Base-by-base conservation (phyloP, 2,113 vertebrate species). In the Takifugu bimaculatus region DNA sequence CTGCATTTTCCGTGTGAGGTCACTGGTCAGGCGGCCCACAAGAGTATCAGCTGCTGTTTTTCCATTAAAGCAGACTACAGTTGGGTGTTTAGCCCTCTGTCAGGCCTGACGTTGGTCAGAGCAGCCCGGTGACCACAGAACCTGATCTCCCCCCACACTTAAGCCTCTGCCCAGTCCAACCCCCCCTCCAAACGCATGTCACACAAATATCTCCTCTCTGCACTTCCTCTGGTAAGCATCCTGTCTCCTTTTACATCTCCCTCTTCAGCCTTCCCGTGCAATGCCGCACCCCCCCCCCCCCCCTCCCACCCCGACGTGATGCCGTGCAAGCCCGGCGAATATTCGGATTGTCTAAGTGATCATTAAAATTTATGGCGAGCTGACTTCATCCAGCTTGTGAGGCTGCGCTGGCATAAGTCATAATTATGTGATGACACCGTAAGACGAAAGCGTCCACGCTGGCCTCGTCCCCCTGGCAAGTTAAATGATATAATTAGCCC, bases 401-500 rank as follows among this genome's bases (percentile, higher is more conserved):
- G 78, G 80, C 83, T 63, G 61, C 55, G 32, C 70, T 70, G 84
- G 86, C 81, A 89, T 91, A 91, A 91, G 88, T 91, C 89, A 91
- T 89, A 85, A 90, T 91, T 88, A 90, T 84, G 69, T 72, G 80
- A 85, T 87, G 88, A 86, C 87, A 86, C 81, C 69, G 70, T 77
- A 78, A 83, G 84, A 83, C 68, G 48, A 72, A 70, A 77, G 68
- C 56, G 65, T 76, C 75, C 77, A 63, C 66, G 26, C 80, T 72
- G 74, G 75, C 74, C 83, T 52, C 48, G 72, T 83, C 63, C 65
- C 72, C 83, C 77, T 44, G 85, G 72, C 82, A 78, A 76, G 82
- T 87, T 79, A 88, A 90, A 89, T 79, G 74, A 83, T 84, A 80
- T 87, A 87, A 90, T 91, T 88, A 89, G 75, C 79, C 80, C 78